Conservation (phyloP, 1,140 invertebrate genomes). For the Zelostemma sp. region DNA sequence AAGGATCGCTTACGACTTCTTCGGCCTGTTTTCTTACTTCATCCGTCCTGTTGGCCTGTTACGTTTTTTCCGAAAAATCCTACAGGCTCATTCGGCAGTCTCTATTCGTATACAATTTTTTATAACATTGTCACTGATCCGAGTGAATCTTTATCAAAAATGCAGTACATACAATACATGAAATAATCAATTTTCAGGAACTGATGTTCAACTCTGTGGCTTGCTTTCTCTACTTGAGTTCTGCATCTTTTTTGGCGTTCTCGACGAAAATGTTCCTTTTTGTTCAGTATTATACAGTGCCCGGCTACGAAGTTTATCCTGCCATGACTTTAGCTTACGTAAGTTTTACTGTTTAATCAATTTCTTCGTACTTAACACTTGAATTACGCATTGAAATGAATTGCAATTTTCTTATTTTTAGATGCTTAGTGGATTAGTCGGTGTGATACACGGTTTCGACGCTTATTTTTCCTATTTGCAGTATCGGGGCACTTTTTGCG, state of each 20-base stretch:
- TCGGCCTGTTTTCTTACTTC: constrained; percentile 82
- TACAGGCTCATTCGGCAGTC: constrained; percentile 80
- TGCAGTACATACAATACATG: too few relatives aligned
- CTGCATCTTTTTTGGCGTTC: constrained; percentile 81
- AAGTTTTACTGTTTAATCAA: constrained; percentile 69
- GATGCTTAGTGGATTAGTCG: constrained; percentile 80
- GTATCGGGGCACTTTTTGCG: constrained; percentile 1
- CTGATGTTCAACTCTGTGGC: constrained; percentile 81
- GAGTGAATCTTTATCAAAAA: too few relatives aligned
- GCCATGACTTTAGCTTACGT: constrained; percentile 88
- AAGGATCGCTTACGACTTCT: constrained; percentile 81
- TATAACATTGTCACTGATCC: background rate
- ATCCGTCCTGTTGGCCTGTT: constrained; percentile 78
- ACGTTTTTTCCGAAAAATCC: constrained; percentile 82
- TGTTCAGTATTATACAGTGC: constrained; percentile 72
- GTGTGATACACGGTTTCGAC: constrained; percentile 80
- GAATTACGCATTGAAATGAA: background rate
- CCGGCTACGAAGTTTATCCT: constrained; percentile 80
- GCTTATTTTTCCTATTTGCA: constrained; percentile 75
- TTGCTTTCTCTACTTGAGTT: constrained; percentile 80
- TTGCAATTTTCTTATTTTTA: constrained; percentile 65
- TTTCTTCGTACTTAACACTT: background rate
- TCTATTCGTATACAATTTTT: constrained; percentile 75
- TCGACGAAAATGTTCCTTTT: constrained; percentile 81
- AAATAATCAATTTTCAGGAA: constrained; percentile 73